A percentile compares a stretch with the other conserved stretches of the same genome.
phyloP scores from a whole-genome alignment of 2,113 vertebrate species.

The Colistium nudipinnis region DNA sequence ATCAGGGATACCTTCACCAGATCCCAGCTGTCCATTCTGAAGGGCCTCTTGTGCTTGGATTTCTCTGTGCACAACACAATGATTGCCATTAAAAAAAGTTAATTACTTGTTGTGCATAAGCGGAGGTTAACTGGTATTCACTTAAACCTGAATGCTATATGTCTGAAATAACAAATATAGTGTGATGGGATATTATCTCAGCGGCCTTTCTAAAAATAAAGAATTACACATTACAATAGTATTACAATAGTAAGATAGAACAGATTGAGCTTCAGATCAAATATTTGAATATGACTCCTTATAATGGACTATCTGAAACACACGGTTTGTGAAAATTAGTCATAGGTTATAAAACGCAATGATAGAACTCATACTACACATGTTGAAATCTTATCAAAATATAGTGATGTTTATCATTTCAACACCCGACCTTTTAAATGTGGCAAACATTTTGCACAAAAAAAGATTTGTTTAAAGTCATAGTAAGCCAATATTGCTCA shows the following conservation, averaged over 20 bases:
- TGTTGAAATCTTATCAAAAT: neutral
- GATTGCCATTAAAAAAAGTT: neutral
- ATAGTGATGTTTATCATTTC: neutral
- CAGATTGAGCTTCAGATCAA: neutral
- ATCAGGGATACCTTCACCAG: constrained; percentile 87
- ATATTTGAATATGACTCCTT: neutral
- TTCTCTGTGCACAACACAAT: constrained; percentile 80
- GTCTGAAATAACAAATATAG: neutral
- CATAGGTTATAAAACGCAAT: neutral
- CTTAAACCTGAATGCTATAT: neutral
- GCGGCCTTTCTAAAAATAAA: no score
- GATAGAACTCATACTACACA: neutral
- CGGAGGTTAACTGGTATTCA: neutral
- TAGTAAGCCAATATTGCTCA: no score
- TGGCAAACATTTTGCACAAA: neutral
- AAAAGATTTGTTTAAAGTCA: neutral
- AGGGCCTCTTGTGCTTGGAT: constrained; percentile 92
- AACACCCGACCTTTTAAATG: neutral
- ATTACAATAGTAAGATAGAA: no score
- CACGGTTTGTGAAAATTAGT: neutral
- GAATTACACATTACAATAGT: no score
- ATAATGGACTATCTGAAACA: neutral
- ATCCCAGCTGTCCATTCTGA: constrained; percentile 88
- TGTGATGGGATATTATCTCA: no score
- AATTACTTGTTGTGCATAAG: neutral